Conservation (phyloP, 2,113 vertebrate genomes). For the Orientallactaga bullata region DNA sequence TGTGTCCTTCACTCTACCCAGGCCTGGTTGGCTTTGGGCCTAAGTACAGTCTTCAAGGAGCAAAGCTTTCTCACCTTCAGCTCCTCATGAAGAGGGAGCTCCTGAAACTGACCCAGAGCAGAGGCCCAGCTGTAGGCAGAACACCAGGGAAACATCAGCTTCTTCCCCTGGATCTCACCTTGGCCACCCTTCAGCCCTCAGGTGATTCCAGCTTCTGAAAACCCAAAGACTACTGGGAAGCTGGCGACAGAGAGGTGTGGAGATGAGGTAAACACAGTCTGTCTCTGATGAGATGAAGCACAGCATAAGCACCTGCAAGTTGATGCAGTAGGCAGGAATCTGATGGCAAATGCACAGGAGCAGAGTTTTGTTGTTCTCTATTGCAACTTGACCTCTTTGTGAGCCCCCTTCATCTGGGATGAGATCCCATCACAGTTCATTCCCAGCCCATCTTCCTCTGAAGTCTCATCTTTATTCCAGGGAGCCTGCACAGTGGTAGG, state of each 20-base stretch:
- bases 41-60: neutral
- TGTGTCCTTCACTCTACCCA: neutral
- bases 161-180: neutral
- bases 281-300: neutral
- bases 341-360: neutral
- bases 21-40: neutral
- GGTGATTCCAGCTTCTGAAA: neutral
- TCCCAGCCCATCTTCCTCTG: neutral
- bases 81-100: neutral
- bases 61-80: neutral
- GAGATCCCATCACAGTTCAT: neutral
- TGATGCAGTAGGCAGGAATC: rapidly evolving
- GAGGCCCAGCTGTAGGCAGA: neutral
- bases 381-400: neutral
- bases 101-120: neutral
- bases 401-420: neutral
- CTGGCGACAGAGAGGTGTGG: neutral
- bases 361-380: neutral
- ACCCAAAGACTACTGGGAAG: too few species aligned
- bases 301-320: rapidly evolving
- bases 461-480: neutral
- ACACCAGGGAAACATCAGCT: neutral
- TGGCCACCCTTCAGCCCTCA: neutral
- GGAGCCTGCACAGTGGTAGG: neutral
- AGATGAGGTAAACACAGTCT: too few species aligned